phyloP scores from a whole-genome alignment of 2,113 vertebrate species.

The human (Homo sapiens) region GRCh38 chr3:12173001-12173500 shows the following conservation, averaged over 20 bases:
- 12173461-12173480: background rate
- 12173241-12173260: background rate
- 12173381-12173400: background rate
- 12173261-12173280: background rate
- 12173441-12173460: background rate
- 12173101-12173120: background rate
- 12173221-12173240: background rate
- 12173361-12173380: background rate
- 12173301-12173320: background rate
- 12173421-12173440: background rate
- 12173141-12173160: background rate
- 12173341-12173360: background rate
- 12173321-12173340: background rate
- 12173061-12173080: background rate
- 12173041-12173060: slow-evolving; percentile 5
- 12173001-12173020: background rate
- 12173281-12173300: background rate
- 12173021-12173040: background rate
- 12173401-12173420: background rate
- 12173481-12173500: background rate
- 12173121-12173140: slow-evolving; percentile 1
- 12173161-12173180: background rate
- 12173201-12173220: background rate
- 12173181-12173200: background rate
- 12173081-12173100: background rate